Conservation (phyloP, 1,140 invertebrate species). For the Yoshiicerus persimilis region DNA sequence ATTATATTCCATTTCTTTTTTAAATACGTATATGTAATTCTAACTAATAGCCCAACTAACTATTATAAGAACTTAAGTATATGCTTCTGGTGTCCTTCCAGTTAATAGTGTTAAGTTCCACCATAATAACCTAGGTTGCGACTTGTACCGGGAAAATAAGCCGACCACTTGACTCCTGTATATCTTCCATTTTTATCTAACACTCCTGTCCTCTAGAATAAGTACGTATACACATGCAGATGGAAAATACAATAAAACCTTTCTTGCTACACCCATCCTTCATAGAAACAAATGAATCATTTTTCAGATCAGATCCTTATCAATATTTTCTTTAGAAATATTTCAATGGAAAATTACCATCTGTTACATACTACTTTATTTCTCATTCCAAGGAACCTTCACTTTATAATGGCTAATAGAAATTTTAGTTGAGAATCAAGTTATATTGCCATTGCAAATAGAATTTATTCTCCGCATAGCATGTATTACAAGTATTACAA, state of each 20-base stretch:
- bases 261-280: not conserved
- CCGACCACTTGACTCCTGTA: not conserved
- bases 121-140: not conserved
- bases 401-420: not conserved
- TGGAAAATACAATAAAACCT: not conserved
- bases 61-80: too few relatives aligned
- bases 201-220: not conserved
- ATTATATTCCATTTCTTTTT: too few relatives aligned
- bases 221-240: not conserved
- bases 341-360: not conserved
- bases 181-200: not conserved
- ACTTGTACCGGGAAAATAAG: not conserved
- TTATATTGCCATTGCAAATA: not conserved
- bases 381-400: not conserved
- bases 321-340: not conserved
- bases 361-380: not conserved
- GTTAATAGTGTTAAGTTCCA: not conserved
- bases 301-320: constrained; percentile 21
- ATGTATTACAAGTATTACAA: not conserved
- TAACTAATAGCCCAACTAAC: too few relatives aligned
- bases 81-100: not conserved
- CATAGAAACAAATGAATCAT: not conserved
- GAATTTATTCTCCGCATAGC: not conserved
- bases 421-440: not conserved
- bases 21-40: too few relatives aligned